Evolutionary conservation across 2,797 vertebrate species (phyloP).

Genomic region (Protonibea diacanthus): DNA sequence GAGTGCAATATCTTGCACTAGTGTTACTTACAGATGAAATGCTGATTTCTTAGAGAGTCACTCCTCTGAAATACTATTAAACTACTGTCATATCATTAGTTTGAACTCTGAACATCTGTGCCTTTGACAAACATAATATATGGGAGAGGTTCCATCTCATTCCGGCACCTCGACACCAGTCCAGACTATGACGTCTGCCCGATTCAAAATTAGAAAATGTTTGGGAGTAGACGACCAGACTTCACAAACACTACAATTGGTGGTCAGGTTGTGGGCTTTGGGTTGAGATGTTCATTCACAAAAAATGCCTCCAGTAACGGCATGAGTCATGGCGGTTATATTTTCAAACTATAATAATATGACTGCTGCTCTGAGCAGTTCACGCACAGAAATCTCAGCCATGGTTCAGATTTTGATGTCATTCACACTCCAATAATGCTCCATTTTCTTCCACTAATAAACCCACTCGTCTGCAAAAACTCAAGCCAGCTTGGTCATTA

Average conservation of each 20-base stretch:
- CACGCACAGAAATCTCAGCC: not conserved
- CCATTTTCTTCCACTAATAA: slow-evolving; percentile 15
- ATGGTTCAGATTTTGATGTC: not conserved
- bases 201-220: slow-evolving; percentile 54
- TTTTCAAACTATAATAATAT: slow-evolving; percentile 4
- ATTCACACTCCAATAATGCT: not conserved
- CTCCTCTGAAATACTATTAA: not conserved
- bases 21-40: not conserved
- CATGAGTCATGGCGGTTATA: not conserved
- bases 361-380: not conserved
- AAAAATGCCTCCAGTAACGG: slow-evolving; percentile 26
- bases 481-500: slow-evolving; percentile 4
- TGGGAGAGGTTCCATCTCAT: not conserved
- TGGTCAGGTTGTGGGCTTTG: slow-evolving; percentile 62
- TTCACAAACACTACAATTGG: slow-evolving; percentile 64
- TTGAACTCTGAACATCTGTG: not conserved
- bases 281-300: slow-evolving; percentile 40
- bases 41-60: not conserved
- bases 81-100: not conserved
- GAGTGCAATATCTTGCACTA: not conserved
- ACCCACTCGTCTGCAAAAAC: not conserved
- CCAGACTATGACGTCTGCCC: slow-evolving; percentile 33
- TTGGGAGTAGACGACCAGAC: slow-evolving; percentile 54
- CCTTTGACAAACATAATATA: not conserved
- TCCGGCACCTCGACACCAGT: not conserved